Evolutionary conservation across 2,797 vertebrate genomes (phyloP), one percentile per base, ranked within the genome.

Genomic region (Pseudomugil gertrudae): DNA sequence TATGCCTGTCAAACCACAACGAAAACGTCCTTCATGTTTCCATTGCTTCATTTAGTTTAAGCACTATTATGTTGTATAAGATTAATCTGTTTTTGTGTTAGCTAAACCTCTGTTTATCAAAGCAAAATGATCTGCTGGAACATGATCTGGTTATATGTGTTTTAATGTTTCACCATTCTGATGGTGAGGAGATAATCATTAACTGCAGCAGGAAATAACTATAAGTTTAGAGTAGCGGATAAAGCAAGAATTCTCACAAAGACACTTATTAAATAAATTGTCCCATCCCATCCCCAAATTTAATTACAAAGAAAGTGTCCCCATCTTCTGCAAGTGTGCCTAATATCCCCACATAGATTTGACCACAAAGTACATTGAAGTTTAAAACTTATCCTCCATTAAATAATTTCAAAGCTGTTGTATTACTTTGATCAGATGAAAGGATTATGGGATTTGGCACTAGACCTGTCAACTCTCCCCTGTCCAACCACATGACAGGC

Each of bases 381-480:
- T 86, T 85, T 66, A 73, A 76, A 84, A 79, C 69, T 53, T 71
- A 83, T 70, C 78, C 68, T 89, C 80, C 81, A 90, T 89, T 90
- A 88, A 92, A 92, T 91, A 19, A 92, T 91, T 90, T 90, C 83
- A 92, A 93, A 91, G 87, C 91, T 86, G 90, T 88, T 90, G 81
- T 90, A 74, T 90, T 83, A 90, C 88, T 93, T 92, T 92, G 89
- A 93, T 93, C 90, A 93, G 83, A 90, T 91, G 76, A 88, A 88
- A 78, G 88, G 93, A 93, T 94, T 93, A 91, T 57, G 74, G 91
- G 92, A 92, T 93, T 93, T 92, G 66, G 76, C 77, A 83, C 63
- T 78, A 74, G 82, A 87, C 79, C 85, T 89, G 84, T 89, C 79
- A 88, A 78, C 76, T 71, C 71, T 72, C 62, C 59, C 30, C 63